Conservation (phyloP, 2,113 vertebrate genomes). For the Hipposideros armiger region DNA sequence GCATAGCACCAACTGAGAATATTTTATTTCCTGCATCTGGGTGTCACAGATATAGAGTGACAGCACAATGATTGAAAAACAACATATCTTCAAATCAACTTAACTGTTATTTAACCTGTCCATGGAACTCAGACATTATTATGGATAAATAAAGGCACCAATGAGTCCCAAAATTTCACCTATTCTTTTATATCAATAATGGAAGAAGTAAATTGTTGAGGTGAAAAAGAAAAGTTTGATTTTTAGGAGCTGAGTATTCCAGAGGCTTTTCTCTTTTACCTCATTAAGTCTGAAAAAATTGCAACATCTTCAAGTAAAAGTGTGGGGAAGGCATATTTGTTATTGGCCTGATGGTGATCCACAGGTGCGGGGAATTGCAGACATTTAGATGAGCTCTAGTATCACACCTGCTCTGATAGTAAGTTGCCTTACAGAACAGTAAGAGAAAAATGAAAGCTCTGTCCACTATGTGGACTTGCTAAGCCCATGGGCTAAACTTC, state of each 20-base stretch:
- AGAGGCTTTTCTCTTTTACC: conserved; percentile 78
- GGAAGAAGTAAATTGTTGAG: conserved; percentile 76
- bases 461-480: background rate
- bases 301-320: conserved; percentile 66
- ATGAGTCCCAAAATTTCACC: conserved; percentile 45
- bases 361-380: conserved; percentile 63
- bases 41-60: conserved; percentile 4
- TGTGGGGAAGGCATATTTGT: conserved; percentile 66
- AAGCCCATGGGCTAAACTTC: accelerated
- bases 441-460: background rate
- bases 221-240: conserved; percentile 40
- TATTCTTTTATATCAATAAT: conserved; percentile 51
- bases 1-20: background rate
- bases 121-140: conserved; percentile 39
- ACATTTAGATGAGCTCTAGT: background rate
- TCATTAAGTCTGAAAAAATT: conserved; percentile 80
- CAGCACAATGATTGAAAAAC: conserved; percentile 49
- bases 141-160: conserved; percentile 40
- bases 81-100: background rate
- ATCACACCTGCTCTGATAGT: conserved; percentile 67
- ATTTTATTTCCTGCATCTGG: conserved; percentile 36
- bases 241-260: conserved; percentile 55
- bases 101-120: conserved; percentile 42
- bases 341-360: conserved; percentile 27
- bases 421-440: background rate